These are phyloP conservation scores for Marasmarcha lunaedactyla DNA, from an alignment of 2,888 invertebrate species.

Conservation along the genomic window DNA sequence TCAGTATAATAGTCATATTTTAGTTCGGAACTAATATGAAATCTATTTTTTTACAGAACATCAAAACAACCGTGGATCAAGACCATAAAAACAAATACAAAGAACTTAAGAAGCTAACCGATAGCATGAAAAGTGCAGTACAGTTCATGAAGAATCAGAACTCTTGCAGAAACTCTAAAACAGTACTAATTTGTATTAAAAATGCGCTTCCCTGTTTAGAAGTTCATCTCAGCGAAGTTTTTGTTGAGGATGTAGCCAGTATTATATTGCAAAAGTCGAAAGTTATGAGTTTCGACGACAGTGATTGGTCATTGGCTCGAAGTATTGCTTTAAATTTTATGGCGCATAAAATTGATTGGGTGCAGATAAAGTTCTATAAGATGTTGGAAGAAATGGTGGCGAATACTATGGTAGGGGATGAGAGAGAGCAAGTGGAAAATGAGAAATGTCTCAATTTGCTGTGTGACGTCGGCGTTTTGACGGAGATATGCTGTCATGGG, in stretches of 20 bases:
- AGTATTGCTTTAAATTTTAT: constrained; percentile 64
- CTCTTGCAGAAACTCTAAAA: constrained; percentile 28
- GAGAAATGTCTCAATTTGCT: constrained; percentile 68
- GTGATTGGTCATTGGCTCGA: constrained; percentile 40
- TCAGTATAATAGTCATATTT: no score
- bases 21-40: no score
- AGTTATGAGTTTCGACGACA: constrained; percentile 37
- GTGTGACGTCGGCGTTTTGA: constrained; percentile 67
- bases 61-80: constrained; percentile 38
- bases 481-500: constrained; percentile 75
- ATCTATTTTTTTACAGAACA: no score
- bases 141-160: constrained; percentile 42
- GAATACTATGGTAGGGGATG: constrained; percentile 65
- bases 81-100: constrained; percentile 51
- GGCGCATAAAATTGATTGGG: constrained; percentile 66
- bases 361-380: constrained; percentile 65
- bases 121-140: constrained; percentile 45
- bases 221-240: constrained; percentile 67
- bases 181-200: constrained; percentile 54
- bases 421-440: constrained; percentile 32
- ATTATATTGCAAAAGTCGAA: constrained; percentile 38
- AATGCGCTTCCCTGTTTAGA: constrained; percentile 68
- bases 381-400: constrained; percentile 65
- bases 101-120: constrained; percentile 38
- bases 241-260: constrained; percentile 54